Base-by-base conservation (phyloP, 2,888 invertebrate species). In the Agrotis segetum region DNA sequence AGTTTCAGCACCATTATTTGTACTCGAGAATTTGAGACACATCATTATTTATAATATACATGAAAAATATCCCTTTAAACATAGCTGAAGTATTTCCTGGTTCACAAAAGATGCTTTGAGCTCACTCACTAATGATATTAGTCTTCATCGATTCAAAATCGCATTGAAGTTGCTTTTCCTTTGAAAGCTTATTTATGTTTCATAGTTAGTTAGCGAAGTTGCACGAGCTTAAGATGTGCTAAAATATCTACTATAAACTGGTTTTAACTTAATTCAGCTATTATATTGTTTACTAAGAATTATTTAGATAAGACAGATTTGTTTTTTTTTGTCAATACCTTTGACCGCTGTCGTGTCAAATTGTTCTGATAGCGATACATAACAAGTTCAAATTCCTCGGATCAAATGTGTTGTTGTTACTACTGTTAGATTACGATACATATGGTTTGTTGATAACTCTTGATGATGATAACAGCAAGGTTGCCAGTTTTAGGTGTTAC, bases 121-220 rank as follows among this genome's bases (percentile, higher is more conserved):
- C 86, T 88, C 86, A 86, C 85, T 46, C 86, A 87, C 88, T 89
- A 88, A 90, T 85, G 79, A 88, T 87, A 90, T 92, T 89, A 88
- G 88, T 90, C 72, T 79, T 61, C 84, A 77, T 84, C 84, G 79
- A 73, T 80, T 85, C 81, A 86, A 83, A 74, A 87, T 84, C 74
- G 79, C 77, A 83, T 68, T 74, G 85, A 87, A 85, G 17, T n/a
- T 75, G 71, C 72, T 74, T 77, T 52, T 59, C 52, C 67, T 77
- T 56, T 72, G 65, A 60, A 59, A 58, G 16, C 13, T 19, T 67
- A 21, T 71, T 67, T 19, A 56, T 64, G 50, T 21, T 49, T 62
- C 13, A 17, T 56, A 63, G 49, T 58, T 49, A 14, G 2, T 29
- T 24, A 61, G 17, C 17, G 58, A 67, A 67, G 17, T 44, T 21